Base-by-base conservation (phyloP, 2,797 vertebrate species). In the Ambastaia sidthimunki region DNA sequence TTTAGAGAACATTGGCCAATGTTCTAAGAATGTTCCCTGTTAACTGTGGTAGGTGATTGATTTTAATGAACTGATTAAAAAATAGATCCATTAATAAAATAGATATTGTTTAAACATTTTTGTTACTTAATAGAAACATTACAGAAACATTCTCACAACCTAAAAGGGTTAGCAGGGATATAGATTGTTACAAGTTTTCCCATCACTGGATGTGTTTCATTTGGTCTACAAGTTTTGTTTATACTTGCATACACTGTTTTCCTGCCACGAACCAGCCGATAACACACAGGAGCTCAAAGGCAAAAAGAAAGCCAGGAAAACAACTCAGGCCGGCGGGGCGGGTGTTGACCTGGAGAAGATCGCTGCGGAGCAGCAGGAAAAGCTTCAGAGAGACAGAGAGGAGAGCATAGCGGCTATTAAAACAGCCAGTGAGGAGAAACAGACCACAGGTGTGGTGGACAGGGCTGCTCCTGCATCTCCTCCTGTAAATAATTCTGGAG, bases 241-340 rank as follows among this genome's bases (percentile, higher is more conserved):
- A 63, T 13, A 41, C 28, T 60, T 23, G 19, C 16, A 28, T 2
- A 28, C 28, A 4, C 19, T 60, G 1, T n/a, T 3, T 13, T 69
- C 9, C 63, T 23, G 28, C 21, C 48, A 37, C 34, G 16, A 70
- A 83, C 59, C 70, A 93, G 92, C 88, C 66, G 90, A 92, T 80
- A 92, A 90, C 83, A 59, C 74, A 48, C 85, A 79, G 19, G 72
- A 94, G 93, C 44, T 86, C 3, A 37, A 3, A 0, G 90, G 89
- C 47, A 95, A 93, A 83, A 94, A 93, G 84, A 91, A 90, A 86
- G 85, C 59, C 66, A 91, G 92, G 57, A 94, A 93, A 91, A 92
- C 92, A 65, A 94, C 93, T 52, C 87, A 89, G 68, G 92, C 91
- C 12, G 92, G 93, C 55, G 93, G 93, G 7, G 85, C 90, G 21